Conservation (phyloP, 2,888 invertebrate species). For the Hypsopygia costalis region DNA sequence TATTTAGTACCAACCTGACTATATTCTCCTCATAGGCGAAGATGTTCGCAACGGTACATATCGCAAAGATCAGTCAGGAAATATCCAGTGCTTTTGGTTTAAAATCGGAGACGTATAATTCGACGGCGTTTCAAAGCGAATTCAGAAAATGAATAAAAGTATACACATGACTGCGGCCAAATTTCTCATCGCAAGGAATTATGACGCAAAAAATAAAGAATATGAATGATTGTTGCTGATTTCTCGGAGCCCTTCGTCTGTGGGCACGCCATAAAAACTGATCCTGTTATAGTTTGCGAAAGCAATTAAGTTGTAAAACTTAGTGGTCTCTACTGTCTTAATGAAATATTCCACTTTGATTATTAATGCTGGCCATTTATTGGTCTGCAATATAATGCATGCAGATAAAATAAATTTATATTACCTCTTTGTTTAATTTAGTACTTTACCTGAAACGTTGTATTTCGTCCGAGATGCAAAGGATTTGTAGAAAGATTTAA, state of each 20-base stretch:
- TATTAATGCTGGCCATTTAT: constrained; percentile 64
- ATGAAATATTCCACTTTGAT: constrained; percentile 70
- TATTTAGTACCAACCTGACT: constrained; percentile 37
- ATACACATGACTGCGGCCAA: constrained; percentile 37
- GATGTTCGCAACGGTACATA: constrained; percentile 13
- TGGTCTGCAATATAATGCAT: constrained; percentile 48
- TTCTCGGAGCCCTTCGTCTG: constrained; percentile 48
- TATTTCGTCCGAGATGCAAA: constrained; percentile 9
- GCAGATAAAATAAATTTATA: constrained; percentile 48
- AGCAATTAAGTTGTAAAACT: constrained; percentile 75
- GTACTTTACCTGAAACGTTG: constrained; percentile 14
- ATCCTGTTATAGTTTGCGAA: constrained; percentile 72
- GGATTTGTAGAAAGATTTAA: constrained; percentile 8
- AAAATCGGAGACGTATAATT: constrained; percentile 21
- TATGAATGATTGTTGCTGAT: constrained; percentile 44
- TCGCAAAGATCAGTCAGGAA: constrained; percentile 14
- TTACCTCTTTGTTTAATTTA: constrained; percentile 25
- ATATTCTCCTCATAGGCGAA: constrained; percentile 10
- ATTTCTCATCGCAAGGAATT: constrained; percentile 55
- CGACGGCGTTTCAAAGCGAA: constrained; percentile 22
- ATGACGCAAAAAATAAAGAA: constrained; percentile 56
- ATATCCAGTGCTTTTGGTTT: background rate
- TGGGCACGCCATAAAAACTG: constrained; percentile 62
- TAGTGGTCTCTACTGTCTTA: constrained; percentile 62
- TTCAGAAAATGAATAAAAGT: constrained; percentile 30